Evolutionary conservation across 1,140 invertebrate species (phyloP).

Genomic region (Diprion similis): DNA sequence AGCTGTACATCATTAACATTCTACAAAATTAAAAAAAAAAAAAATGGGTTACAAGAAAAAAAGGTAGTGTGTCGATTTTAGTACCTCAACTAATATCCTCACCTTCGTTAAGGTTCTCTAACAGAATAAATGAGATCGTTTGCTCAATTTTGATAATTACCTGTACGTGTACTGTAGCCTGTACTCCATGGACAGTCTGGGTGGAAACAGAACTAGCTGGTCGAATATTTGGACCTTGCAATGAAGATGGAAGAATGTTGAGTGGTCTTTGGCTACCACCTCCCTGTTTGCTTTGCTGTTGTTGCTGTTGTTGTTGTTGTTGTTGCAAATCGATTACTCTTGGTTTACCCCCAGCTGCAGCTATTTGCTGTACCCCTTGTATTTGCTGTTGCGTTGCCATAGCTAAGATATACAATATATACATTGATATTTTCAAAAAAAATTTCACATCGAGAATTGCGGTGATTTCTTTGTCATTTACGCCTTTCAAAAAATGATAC

Average conservation of each 20-base stretch:
- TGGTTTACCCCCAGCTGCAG: slow-evolving; percentile 53
- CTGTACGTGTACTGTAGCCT: slow-evolving; percentile 63
- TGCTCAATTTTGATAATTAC: slow-evolving; percentile 34
- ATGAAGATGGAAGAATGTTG: slow-evolving; percentile 72
- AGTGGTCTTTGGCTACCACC: slow-evolving; percentile 64
- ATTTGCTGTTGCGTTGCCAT: slow-evolving; percentile 64
- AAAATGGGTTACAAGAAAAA: background rate
- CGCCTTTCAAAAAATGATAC: no score
- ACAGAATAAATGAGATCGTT: background rate
- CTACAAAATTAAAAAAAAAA: slow-evolving; percentile 5
- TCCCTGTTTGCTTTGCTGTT: slow-evolving; percentile 58
- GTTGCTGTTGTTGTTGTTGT: slow-evolving; percentile 60
- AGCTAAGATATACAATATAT: slow-evolving; percentile 34
- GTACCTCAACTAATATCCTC: background rate
- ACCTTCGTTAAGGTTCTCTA: background rate
- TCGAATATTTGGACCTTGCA: slow-evolving; percentile 66
- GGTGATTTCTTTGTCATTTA: no score
- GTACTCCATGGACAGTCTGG: slow-evolving; percentile 73
- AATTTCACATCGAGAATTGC: slow-evolving; percentile 19
- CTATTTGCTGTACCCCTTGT: slow-evolving; percentile 58
- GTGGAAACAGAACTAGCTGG: slow-evolving; percentile 81
- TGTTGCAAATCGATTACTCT: slow-evolving; percentile 63
- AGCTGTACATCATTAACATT: slow-evolving; percentile 14
- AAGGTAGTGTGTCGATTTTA: background rate
- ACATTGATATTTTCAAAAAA: slow-evolving; percentile 10